A percentile compares a stretch with the other conserved stretches of the same genome.
Conservation (phyloP, 1,140 invertebrate genomes). For the Drosophila tsacasi region DNA sequence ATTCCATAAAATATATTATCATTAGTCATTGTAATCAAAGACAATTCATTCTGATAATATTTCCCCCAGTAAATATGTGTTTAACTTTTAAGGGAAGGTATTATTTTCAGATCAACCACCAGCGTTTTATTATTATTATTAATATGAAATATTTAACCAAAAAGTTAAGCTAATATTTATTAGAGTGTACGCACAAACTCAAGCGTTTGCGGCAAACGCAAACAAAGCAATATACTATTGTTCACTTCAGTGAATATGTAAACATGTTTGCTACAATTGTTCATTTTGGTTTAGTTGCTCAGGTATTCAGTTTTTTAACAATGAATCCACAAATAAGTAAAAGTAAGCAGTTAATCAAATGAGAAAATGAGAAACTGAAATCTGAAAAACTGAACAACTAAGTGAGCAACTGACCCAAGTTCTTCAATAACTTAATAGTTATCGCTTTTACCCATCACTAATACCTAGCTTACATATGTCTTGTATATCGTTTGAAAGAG, state of each 20-base stretch:
- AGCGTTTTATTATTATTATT: background rate
- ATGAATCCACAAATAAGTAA: no score
- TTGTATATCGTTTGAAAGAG: constrained; percentile 24
- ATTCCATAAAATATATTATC: background rate
- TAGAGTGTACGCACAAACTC: constrained; percentile 8
- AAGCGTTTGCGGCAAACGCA: constrained; percentile 23
- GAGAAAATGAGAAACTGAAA: no score
- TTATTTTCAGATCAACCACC: no score
- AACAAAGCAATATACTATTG: background rate
- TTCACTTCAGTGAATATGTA: background rate
- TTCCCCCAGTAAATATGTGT: background rate
- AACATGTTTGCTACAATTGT: background rate
- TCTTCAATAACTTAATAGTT: background rate
- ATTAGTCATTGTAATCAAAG: background rate
- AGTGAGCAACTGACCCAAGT: background rate
- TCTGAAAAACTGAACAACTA: background rate
- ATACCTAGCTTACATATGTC: constrained; percentile 12
- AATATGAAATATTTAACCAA: background rate
- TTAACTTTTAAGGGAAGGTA: no score
- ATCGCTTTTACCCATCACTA: background rate
- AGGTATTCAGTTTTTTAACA: no score
- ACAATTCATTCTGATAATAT: no score
- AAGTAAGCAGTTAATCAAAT: no score
- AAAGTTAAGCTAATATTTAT: background rate
- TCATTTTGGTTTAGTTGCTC: background rate